Evolutionary conservation across 2,797 vertebrate genomes (phyloP), one percentile per base, ranked within the genome.

Genomic region (Margarornis squamiger): DNA sequence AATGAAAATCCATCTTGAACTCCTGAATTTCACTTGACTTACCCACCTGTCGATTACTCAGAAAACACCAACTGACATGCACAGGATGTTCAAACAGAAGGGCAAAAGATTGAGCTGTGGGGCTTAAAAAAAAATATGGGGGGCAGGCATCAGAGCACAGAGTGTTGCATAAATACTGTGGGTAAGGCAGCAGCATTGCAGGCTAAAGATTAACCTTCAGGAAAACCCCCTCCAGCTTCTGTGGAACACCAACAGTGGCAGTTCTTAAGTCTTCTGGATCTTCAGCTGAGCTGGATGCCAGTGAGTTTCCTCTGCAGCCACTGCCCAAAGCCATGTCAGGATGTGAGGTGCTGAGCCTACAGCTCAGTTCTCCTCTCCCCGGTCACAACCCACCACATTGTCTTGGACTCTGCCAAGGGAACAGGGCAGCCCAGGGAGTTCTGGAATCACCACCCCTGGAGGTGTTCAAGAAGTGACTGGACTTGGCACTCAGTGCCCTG

Each of bases 301-400:
- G 21, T 58, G 36, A 62, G 30, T 61, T 67, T 66, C 48, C 39
- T 43, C 32, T 0, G 0, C 8, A 78, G 80, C 20, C 12, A 7
- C 20, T 34, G 32, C 22, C 61, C 32, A 72, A 72, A 72, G 26
- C 3, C 45, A 26, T 10, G 11, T 46, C 52, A 13, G 0, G 0
- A 32, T 26, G 26, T 7, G 7, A 61, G 8, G 1, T 30, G 38
- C 62, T 49, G 13, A 54, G 38, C 19, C 30, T 49, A 19, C 13
- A 29, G 75, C 30, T 14, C 6, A 48, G 8, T 13, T 66, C 48
- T 68, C 48, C 29, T 23, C 11, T 22, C 10, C 12, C 6, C 10
- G 2, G 4, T 57, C 46, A 68, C 5, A 74, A 32, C 27, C 9
- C 10, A 6, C 1, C 15, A 22, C 12, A 21, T 39, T 27, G 39